Conservation (phyloP, 2,888 invertebrate genomes). For the Sminthurides aquaticus region DNA sequence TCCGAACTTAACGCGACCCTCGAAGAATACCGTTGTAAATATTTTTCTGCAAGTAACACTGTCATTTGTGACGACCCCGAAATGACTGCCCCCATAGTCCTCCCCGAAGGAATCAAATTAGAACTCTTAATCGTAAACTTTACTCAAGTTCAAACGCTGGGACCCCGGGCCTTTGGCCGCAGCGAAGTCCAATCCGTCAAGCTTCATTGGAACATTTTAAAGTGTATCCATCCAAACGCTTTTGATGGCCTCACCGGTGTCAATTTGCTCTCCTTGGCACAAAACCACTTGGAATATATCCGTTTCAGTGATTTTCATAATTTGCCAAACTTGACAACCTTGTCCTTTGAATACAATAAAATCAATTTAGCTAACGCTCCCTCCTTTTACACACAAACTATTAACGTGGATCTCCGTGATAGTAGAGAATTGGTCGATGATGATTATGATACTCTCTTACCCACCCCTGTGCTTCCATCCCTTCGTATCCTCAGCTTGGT, state of each 20-base stretch:
- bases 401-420: neutral
- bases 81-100: conserved; percentile 23
- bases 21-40: neutral
- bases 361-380: conserved; percentile 3
- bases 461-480: conserved; percentile 23
- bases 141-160: conserved; percentile 6
- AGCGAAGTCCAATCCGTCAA: conserved; percentile 15
- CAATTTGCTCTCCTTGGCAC: conserved; percentile 1
- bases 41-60: neutral
- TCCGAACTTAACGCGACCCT: neutral
- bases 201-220: conserved; percentile 9
- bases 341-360: conserved; percentile 19
- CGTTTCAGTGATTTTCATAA: conserved; percentile 8
- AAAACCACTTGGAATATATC: conserved; percentile 14
- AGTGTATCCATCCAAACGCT: conserved; percentile 15
- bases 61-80: conserved; percentile 18
- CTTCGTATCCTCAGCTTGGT: conserved; percentile 20
- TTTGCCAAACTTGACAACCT: neutral
- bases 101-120: conserved; percentile 3
- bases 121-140: conserved; percentile 20
- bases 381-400: neutral
- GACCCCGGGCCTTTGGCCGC: conserved; percentile 18
- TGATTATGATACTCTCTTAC: neutral
- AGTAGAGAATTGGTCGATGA: neutral
- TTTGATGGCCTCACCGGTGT: conserved; percentile 18